Base-by-base conservation (phyloP, 2,888 invertebrate genomes). In the Drosophila kanekoi region DNA sequence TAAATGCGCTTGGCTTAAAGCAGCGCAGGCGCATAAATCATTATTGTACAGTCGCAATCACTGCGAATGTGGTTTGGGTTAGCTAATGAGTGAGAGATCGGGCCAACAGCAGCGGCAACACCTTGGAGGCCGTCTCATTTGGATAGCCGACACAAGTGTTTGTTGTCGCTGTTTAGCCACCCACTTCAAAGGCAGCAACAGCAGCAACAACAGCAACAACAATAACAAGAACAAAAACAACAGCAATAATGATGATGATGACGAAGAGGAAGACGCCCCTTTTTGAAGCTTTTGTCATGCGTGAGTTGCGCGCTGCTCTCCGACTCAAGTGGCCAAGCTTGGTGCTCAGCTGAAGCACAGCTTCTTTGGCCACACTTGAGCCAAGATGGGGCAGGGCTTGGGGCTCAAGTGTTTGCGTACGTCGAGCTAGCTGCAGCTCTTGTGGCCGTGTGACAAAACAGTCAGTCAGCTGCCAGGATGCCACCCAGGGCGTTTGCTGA, bases 251-350 rank as follows among this genome's bases (percentile, higher is more conserved):
- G 48, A 48, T 57, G 48, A 65, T n/a, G 48, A 48, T n/a, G 65
- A 73, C 41, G 79, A 79, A 63, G 77, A 80, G 60, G 75, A 54
- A 51, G 71, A 70, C 71, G 76, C 75, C 87, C 84, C 72, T 83
- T 77, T 71, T 72, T 69, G 44, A 70, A 70, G 83, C 80, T 84
- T 87, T 77, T 85, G 81, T 82, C 74, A 82, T 79, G 74, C 79
- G 77, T 84, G 72, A 73, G 67, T 45, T 62, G 68, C 49, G 40
- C 54, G 37, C 40, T 11, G 48, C 69, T 54, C 28, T 56, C 16
- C 10, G 59, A n/a, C 71, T 86, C 71, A 79, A 86, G 86, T 83
- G 81, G 57, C 44, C 72, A 65, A 59, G 71, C 60, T 59, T 40
- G 71, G 41, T 53, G 51, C 69, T 69, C 58, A 68, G 56, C 68